phyloP scores from a whole-genome alignment of 30 jellyfish, hydroid and myxozoan species.

The Chrysaora quinquecirrha region DNA sequence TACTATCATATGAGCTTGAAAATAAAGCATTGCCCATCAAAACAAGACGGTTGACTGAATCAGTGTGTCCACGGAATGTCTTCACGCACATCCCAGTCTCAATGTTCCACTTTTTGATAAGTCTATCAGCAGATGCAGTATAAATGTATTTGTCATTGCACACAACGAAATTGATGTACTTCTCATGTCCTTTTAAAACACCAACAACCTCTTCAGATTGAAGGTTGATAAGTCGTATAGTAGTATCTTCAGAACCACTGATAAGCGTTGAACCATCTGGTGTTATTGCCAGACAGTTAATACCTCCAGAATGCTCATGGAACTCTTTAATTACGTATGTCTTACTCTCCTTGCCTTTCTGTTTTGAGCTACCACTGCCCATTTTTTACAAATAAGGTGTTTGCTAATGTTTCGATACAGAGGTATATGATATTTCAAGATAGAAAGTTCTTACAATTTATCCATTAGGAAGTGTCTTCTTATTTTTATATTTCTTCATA shows the following conservation, averaged over 20 bases:
- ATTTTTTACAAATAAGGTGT: slow-evolving; percentile 6
- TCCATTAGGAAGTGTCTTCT: neutral
- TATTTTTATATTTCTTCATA: neutral
- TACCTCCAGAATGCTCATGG: slow-evolving; percentile 80
- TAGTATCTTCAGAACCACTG: slow-evolving; percentile 87
- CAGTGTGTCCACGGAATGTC: slow-evolving; percentile 94
- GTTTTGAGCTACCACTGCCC: slow-evolving; percentile 88
- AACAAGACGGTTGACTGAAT: slow-evolving; percentile 79
- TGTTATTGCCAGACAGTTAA: slow-evolving; percentile 77
- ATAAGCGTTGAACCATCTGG: slow-evolving; percentile 76
- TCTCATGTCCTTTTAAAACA: slow-evolving; percentile 88
- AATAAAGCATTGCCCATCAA: slow-evolving; percentile 72
- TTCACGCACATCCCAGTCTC: slow-evolving; percentile 95
- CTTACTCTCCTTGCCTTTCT: slow-evolving; percentile 66
- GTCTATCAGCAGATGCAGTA: slow-evolving; percentile 93
- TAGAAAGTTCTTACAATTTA: neutral
- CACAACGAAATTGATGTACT: slow-evolving; percentile 76
- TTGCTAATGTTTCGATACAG: too few relatives aligned
- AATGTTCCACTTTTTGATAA: slow-evolving; percentile 87
- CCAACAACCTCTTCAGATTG: slow-evolving; percentile 64
- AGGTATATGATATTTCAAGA: neutral
- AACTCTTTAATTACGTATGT: slow-evolving; percentile 59
- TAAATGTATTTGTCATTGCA: slow-evolving; percentile 75
- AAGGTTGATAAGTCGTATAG: slow-evolving; percentile 62
- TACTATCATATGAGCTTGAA: slow-evolving; percentile 92